Evolutionary conservation across 2,113 vertebrate genomes (phyloP).

Genomic region (Podarcis muralis): DNA sequence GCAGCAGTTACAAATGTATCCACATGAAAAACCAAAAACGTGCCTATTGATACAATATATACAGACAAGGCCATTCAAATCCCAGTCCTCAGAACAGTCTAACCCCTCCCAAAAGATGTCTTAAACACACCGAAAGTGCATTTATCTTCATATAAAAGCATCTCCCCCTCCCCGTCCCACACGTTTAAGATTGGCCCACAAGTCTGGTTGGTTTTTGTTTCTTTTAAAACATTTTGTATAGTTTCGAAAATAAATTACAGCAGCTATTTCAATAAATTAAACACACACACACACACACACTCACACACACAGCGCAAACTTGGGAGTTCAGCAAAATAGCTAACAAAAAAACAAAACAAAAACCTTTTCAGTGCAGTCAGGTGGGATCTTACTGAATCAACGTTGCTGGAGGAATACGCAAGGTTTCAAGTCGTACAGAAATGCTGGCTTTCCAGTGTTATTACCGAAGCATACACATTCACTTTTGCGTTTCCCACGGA

Average conservation of each 20-base stretch:
- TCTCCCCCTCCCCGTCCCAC: constrained; percentile 11
- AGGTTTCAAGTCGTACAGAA: not conserved
- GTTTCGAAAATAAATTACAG: constrained; percentile 81
- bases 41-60: constrained; percentile 76
- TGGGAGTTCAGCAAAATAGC: constrained; percentile 7
- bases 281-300: constrained; percentile 53
- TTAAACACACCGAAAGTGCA: constrained; percentile 77
- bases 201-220: constrained; percentile 73
- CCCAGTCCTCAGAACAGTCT: constrained; percentile 63
- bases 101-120: constrained; percentile 67
- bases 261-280: constrained; percentile 81
- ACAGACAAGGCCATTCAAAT: constrained; percentile 69
- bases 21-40: constrained; percentile 64
- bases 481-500: not conserved
- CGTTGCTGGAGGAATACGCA: not conserved
- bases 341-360: not conserved
- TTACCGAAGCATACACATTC: not conserved
- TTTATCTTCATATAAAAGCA: constrained; percentile 73
- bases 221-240: constrained; percentile 72
- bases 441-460: not conserved
- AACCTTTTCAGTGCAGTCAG: not conserved
- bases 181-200: constrained; percentile 71
- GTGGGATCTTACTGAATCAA: not conserved
- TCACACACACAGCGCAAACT: not conserved
- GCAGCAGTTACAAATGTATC: constrained; percentile 69